A percentile compares a stretch with the other conserved stretches of the same genome.
Conservation (phyloP, 2,888 invertebrate species). For the Tetranychus piercei region DNA sequence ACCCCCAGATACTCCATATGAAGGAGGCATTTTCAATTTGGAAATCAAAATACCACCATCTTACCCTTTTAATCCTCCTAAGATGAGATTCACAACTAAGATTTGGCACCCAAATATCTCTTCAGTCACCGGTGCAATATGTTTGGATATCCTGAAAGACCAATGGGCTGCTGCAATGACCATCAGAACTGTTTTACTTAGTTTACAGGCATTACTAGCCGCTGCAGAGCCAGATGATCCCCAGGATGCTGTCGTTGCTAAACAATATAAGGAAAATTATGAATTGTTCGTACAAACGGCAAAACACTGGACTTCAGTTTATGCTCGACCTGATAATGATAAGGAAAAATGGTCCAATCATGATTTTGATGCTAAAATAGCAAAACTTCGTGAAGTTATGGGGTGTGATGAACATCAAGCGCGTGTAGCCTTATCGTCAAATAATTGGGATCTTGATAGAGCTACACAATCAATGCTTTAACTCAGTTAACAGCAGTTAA, state of each 20-base stretch:
- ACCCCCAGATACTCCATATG: conserved; percentile 94
- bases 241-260: conserved; percentile 81
- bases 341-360: conserved; percentile 37
- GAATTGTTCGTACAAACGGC: conserved; percentile 77
- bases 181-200: conserved; percentile 76
- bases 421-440: conserved; percentile 69
- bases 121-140: conserved; percentile 89
- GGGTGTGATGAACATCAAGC: conserved; percentile 78
- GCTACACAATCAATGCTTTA: conserved; percentile 66
- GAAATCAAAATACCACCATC: conserved; percentile 96
- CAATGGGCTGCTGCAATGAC: conserved; percentile 99
- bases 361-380: conserved; percentile 70
- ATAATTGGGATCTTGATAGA: conserved; percentile 76
- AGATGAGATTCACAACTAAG: conserved; percentile 88
- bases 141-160: conserved; percentile 92
- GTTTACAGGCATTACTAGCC: conserved; percentile 83
- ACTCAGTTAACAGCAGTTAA: too few species aligned
- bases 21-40: conserved; percentile 77
- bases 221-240: conserved; percentile 85
- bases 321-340: conserved; percentile 41
- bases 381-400: conserved; percentile 65
- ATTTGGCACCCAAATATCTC: conserved; percentile 99
- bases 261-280: conserved; percentile 75
- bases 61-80: conserved; percentile 97
- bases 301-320: conserved; percentile 81